These are phyloP conservation scores for Ophioderma brevispina DNA, from an alignment of 35 echinoderm and acorn worm genomes.

Conservation along the genomic window DNA sequence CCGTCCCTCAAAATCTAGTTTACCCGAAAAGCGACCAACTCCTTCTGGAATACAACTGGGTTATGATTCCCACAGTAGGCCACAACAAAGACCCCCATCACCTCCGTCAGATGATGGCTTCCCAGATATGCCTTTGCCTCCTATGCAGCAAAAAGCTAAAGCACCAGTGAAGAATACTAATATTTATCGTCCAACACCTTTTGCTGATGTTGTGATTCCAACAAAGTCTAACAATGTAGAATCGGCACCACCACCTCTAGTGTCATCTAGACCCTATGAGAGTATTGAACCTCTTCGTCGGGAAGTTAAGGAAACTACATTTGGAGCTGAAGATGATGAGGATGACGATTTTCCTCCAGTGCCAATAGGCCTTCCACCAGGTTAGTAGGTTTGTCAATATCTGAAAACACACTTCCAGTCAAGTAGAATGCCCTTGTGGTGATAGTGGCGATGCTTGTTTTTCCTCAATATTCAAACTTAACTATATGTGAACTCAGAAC, in stretches of 20 bases:
- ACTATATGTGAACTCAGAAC: no score
- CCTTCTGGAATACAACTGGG: neutral
- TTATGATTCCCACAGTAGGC: neutral
- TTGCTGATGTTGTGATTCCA: neutral
- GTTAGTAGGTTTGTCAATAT: no score
- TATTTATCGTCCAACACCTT: neutral
- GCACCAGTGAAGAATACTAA: neutral
- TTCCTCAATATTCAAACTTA: no score
- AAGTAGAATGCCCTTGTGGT: no score
- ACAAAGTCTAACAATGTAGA: neutral
- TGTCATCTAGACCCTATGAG: neutral
- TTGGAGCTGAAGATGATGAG: conserved; percentile 57
- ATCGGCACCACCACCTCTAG: conserved; percentile 5
- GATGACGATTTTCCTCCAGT: conserved; percentile 22
- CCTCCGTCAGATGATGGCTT: neutral
- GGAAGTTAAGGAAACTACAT: conserved; percentile 60
- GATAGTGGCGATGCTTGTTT: no score
- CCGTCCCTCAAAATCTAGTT: neutral
- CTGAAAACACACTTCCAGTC: no score
- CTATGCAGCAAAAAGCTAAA: neutral
- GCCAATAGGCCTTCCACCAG: neutral
- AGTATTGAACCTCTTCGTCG: neutral
- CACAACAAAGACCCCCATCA: neutral
- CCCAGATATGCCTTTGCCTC: neutral
- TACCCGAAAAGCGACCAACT: neutral